Conservation (phyloP, 2,113 vertebrate species). For the Chlorocebus sabaeus region DNA sequence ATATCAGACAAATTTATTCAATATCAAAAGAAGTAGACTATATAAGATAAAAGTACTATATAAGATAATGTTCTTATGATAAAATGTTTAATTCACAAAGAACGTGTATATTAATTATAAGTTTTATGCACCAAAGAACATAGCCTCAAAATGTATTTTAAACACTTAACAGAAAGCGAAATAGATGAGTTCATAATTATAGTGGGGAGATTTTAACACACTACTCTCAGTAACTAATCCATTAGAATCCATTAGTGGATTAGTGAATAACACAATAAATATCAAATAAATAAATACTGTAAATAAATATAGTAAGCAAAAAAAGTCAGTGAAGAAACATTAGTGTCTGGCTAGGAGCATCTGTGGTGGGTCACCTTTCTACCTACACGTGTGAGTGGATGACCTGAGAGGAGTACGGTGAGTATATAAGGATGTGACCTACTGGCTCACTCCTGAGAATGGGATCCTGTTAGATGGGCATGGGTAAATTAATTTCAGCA, state of each 20-base stretch:
- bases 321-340: constrained; percentile 75
- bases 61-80: not conserved
- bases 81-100: not conserved
- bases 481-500: accelerated
- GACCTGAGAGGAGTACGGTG: constrained; percentile 86
- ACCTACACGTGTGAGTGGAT: constrained; percentile 90
- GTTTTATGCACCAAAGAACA: not conserved
- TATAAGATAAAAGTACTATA: not conserved
- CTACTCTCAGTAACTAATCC: not conserved
- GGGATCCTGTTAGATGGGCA: accelerated
- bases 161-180: not conserved
- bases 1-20: not conserved
- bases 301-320: not conserved
- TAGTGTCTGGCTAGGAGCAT: constrained; percentile 87
- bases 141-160: not conserved
- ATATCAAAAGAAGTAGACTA: not conserved
- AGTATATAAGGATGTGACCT: constrained; percentile 57
- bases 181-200: not conserved
- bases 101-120: not conserved
- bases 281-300: too few species aligned
- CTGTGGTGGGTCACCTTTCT: constrained; percentile 88
- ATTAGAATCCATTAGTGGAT: too few species aligned
- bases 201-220: not conserved
- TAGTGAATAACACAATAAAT: too few species aligned
- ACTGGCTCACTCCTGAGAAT: not conserved